Evolutionary conservation across 2,888 invertebrate genomes (phyloP).

Genomic region (Meliscaeva auricollis): DNA sequence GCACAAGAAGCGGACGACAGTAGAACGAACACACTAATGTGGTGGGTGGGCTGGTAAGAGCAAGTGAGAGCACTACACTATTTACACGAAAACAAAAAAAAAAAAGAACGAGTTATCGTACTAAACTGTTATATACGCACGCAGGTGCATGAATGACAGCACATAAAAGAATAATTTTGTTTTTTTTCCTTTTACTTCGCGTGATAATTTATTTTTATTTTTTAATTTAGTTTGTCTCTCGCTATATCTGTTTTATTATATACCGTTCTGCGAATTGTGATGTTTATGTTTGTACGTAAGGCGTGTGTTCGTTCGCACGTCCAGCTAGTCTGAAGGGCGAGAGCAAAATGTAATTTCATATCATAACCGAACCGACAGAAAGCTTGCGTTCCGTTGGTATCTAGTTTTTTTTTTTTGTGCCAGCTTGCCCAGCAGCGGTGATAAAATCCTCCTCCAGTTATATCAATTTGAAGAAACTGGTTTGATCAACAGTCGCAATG

Average conservation of each 20-base stretch:
- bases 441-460: slow-evolving; percentile 39
- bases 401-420: slow-evolving; percentile 11
- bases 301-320: slow-evolving; percentile 40
- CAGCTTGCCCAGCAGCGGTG: slow-evolving; percentile 11
- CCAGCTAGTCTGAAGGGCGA: slow-evolving; percentile 59
- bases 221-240: slow-evolving; percentile 11
- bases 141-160: slow-evolving; percentile 70
- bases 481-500: slow-evolving; percentile 24
- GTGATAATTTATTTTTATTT: slow-evolving; percentile 24
- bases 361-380: slow-evolving; percentile 41
- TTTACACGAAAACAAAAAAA: slow-evolving; percentile 17
- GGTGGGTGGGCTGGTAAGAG: slow-evolving; percentile 40
- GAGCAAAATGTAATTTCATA: slow-evolving; percentile 40
- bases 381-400: slow-evolving; percentile 36
- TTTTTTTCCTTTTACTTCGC: slow-evolving; percentile 18
- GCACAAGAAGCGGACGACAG: slow-evolving; percentile 43
- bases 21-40: slow-evolving; percentile 49
- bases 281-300: slow-evolving; percentile 14
- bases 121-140: slow-evolving; percentile 73
- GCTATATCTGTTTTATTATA: not conserved
- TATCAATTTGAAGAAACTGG: slow-evolving; percentile 43
- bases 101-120: slow-evolving; percentile 3
- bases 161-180: slow-evolving; percentile 38
- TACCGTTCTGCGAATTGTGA: not conserved
- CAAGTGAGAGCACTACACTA: slow-evolving; percentile 37